phyloP scores from a whole-genome alignment of 2,888 invertebrate genomes.

The Seira musarum region DNA sequence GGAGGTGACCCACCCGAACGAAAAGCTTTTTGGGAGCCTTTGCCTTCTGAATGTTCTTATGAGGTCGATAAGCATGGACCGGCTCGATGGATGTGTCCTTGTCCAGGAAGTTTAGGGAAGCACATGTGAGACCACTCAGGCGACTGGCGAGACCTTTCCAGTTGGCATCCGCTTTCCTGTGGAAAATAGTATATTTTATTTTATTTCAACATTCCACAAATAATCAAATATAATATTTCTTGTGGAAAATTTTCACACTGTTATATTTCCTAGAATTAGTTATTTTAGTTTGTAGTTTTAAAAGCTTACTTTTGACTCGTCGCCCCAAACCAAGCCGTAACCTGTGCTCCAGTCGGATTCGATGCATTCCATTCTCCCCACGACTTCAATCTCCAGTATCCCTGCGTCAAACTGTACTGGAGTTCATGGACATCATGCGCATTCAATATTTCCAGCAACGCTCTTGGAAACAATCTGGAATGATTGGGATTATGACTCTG shows the following conservation, averaged over 20 bases:
- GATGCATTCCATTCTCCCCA: slow-evolving; percentile 95
- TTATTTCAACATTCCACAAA: too few relatives aligned
- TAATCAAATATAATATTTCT: too few relatives aligned
- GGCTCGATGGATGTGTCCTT: slow-evolving; percentile 88
- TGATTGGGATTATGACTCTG: slow-evolving; percentile 75
- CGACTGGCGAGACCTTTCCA: slow-evolving; percentile 94
- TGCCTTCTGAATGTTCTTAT: slow-evolving; percentile 78
- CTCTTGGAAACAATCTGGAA: slow-evolving; percentile 89
- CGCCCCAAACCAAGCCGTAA: slow-evolving; percentile 92
- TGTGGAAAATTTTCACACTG: too few relatives aligned
- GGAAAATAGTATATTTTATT: too few relatives aligned
- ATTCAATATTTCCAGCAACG: slow-evolving; percentile 89
- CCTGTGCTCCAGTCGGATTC: slow-evolving; percentile 94
- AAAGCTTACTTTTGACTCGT: slow-evolving; percentile 72
- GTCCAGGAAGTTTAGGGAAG: slow-evolving; percentile 95
- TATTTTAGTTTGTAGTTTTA: slow-evolving; percentile 17
- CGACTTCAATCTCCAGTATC: slow-evolving; percentile 91
- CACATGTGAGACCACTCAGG: slow-evolving; percentile 95
- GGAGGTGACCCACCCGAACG: slow-evolving; percentile 89
- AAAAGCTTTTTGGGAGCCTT: slow-evolving; percentile 72
- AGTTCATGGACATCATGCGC: slow-evolving; percentile 90
- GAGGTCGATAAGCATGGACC: slow-evolving; percentile 85
- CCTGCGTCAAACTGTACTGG: slow-evolving; percentile 93
- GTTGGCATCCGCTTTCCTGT: slow-evolving; percentile 81
- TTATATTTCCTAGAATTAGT: not conserved